These are phyloP conservation scores for Centropristis striata DNA, from an alignment of 2,113 vertebrate genomes.

Conservation along the genomic window DNA sequence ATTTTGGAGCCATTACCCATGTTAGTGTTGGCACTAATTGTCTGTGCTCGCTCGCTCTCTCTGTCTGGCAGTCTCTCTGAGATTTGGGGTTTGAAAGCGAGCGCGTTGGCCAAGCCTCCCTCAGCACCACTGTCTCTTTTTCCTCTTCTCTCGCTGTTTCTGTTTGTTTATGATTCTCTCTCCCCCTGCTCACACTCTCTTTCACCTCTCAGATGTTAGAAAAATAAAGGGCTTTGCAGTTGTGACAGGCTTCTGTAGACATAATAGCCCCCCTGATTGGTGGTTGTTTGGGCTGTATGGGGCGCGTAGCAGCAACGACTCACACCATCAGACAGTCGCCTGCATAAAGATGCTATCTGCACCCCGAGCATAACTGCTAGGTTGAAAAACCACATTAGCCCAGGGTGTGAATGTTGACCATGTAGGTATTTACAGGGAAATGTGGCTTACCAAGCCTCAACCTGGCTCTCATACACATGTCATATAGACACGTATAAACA, in stretches of 20 bases:
- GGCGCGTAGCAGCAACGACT: constrained; percentile 44
- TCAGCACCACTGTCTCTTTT: constrained; percentile 68
- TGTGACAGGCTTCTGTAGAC: constrained; percentile 66
- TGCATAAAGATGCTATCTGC: constrained; percentile 79
- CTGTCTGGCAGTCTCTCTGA: constrained; percentile 70
- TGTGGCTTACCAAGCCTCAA: constrained; percentile 38
- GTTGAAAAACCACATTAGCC: constrained; percentile 48
- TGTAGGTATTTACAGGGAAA: constrained; percentile 59
- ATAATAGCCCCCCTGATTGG: constrained; percentile 65
- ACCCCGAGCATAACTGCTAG: constrained; percentile 39
- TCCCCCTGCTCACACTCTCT: constrained; percentile 57
- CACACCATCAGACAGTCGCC: constrained; percentile 68
- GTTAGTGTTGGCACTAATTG: constrained; percentile 85
- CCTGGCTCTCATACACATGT: constrained; percentile 37
- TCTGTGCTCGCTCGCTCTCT: constrained; percentile 68
- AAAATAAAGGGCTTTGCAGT: constrained; percentile 66
- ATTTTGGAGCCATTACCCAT: constrained; percentile 81
- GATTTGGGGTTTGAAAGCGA: constrained; percentile 64
- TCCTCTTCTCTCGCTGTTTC: constrained; percentile 49
- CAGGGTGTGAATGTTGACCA: constrained; percentile 65
- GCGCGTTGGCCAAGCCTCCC: constrained; percentile 54
- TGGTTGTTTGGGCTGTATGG: constrained; percentile 73
- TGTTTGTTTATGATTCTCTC: constrained; percentile 67
- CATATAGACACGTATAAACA: constrained; percentile 36
- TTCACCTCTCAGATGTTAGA: constrained; percentile 62